Percentiles rank a stretch among this genome's conserved stretches.
These are phyloP conservation scores for Schlechtendalia chinensis DNA, from an alignment of 1,140 invertebrate genomes.

Conservation along the genomic window DNA sequence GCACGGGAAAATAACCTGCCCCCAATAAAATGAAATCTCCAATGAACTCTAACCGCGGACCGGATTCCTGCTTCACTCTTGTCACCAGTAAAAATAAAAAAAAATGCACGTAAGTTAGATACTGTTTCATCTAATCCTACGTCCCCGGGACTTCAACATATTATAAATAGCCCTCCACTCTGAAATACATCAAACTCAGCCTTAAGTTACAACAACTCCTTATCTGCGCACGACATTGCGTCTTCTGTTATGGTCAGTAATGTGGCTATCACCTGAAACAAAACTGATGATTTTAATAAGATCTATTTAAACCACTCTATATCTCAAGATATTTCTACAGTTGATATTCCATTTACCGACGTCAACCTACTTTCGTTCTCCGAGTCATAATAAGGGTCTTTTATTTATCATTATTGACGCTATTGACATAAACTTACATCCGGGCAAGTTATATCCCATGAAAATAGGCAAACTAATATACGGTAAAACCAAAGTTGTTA, in stretches of 20 bases:
- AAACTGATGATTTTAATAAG: no score
- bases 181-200: background rate
- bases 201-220: background rate
- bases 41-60: background rate
- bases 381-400: no score
- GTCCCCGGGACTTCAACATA: background rate
- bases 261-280: background rate
- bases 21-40: background rate
- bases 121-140: background rate
- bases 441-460: no score
- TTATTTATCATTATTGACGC: no score
- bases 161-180: background rate
- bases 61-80: background rate
- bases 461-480: background rate
- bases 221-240: background rate
- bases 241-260: background rate
- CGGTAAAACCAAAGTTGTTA: background rate
- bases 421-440: no score
- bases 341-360: no score
- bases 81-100: background rate
- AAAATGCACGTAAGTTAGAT: background rate
- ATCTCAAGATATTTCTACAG: no score
- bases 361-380: no score
- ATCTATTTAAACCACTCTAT: no score
- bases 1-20: background rate